These are phyloP conservation scores for Conomelus anceps DNA, from an alignment of 2,888 invertebrate species.

Conservation along the genomic window DNA sequence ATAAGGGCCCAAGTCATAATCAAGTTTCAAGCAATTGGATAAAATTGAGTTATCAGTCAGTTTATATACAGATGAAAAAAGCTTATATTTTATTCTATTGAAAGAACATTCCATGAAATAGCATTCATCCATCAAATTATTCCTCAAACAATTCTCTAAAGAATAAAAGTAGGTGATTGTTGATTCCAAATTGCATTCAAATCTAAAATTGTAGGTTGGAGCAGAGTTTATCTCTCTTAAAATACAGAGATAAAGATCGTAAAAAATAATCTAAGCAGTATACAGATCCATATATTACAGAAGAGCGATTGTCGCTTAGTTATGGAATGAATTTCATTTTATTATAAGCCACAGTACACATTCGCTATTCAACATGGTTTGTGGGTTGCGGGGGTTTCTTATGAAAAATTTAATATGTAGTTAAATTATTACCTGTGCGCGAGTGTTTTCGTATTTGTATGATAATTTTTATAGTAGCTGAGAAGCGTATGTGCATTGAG, in stretches of 20 bases:
- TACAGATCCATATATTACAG: neutral
- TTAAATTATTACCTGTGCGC: neutral
- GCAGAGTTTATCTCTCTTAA: neutral
- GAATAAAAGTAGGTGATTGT: neutral
- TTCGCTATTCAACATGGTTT: neutral
- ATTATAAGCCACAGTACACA: neutral
- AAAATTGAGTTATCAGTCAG: no score
- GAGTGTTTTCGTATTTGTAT: neutral
- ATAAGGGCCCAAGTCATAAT: no score
- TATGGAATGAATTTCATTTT: neutral
- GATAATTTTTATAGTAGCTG: neutral
- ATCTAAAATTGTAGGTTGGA: neutral
- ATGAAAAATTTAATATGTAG: neutral
- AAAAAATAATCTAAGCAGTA: neutral
- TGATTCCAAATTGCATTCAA: neutral
- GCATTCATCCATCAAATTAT: neutral
- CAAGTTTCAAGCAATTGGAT: no score
- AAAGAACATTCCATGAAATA: neutral
- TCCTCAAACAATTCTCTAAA: neutral
- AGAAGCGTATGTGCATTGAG: neutral
- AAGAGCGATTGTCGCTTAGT: neutral
- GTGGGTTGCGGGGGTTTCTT: no score
- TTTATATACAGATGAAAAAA: no score
- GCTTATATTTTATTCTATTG: neutral
- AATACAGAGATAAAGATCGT: neutral